These are phyloP conservation scores for Colletes latitarsis DNA, from an alignment of 1,140 invertebrate species.

Conservation along the genomic window DNA sequence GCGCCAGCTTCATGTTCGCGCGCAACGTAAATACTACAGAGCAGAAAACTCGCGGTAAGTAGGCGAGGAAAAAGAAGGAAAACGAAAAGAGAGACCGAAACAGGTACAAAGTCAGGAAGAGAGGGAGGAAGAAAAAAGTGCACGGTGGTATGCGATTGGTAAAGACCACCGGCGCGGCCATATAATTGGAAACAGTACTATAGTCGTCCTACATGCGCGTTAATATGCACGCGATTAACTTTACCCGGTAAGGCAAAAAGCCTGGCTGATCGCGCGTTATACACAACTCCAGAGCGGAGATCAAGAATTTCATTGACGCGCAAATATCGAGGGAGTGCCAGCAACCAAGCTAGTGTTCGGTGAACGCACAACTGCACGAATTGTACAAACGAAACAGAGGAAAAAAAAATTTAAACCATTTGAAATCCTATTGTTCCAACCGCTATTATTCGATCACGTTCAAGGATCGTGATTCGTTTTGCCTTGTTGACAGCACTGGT, in stretches of 20 bases:
- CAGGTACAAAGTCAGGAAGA: slow-evolving; percentile 8
- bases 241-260: background rate
- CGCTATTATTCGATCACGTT: background rate
- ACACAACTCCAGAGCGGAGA: background rate
- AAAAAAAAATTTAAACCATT: background rate
- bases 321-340: background rate
- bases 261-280: background rate
- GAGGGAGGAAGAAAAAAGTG: slow-evolving; percentile 11
- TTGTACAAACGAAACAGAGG: background rate
- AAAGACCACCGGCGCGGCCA: background rate
- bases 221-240: background rate
- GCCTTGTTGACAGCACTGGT: background rate
- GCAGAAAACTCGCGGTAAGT: slow-evolving; percentile 20
- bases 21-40: slow-evolving; percentile 53
- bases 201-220: background rate
- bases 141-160: slow-evolving; percentile 1
- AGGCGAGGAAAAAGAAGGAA: slow-evolving; percentile 35
- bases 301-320: background rate
- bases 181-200: slow-evolving; percentile 9
- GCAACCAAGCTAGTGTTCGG: background rate
- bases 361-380: background rate
- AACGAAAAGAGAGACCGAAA: slow-evolving; percentile 27
- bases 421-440: background rate
- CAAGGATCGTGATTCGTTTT: background rate
- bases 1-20: slow-evolving; percentile 37